Base-by-base conservation (phyloP, 92 coral and sea anemone species). In the Virgularia gustaviana region DNA sequence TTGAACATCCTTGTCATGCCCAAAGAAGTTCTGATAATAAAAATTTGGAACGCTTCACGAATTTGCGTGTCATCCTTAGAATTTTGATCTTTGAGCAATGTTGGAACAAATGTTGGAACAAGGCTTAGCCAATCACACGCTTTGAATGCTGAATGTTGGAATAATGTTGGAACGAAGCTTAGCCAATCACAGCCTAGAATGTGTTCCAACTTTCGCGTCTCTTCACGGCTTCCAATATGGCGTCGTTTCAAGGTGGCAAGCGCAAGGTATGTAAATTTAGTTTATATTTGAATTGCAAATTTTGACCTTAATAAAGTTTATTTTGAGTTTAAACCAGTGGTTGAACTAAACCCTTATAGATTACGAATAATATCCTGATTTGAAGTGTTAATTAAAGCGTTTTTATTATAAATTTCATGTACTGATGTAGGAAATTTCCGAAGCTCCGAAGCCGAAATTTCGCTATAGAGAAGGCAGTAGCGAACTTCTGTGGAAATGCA, bases 31-130 rank as follows among this genome's bases (percentile, higher is more conserved):
- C n/a, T n/a, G n/a, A n/a, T n/a, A n/a, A n/a, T n/a, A 45, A 49
- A 80, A 10, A 59, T 58, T 11, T 44, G 64, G n/a, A 47, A n/a
- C 23, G 42, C 62, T n/a, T n/a, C n/a, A n/a, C n/a, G n/a, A n/a
- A n/a, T n/a, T n/a, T n/a, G n/a, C n/a, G n/a, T n/a, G n/a, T n/a
- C n/a, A n/a, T n/a, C n/a, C n/a, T n/a, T n/a, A n/a, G n/a, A n/a
- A n/a, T n/a, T n/a, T n/a, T n/a, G n/a, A n/a, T n/a, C n/a, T n/a
- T n/a, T n/a, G n/a, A n/a, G n/a, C n/a, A n/a, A n/a, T n/a, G n/a
- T n/a, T n/a, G n/a, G n/a, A n/a, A n/a, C n/a, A n/a, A n/a, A n/a
- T n/a, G n/a, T n/a, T n/a, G n/a, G n/a, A n/a, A n/a, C n/a, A n/a
- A n/a, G n/a, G n/a, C n/a, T n/a, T n/a, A n/a, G n/a, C n/a, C n/a